Evolutionary conservation across 2,888 invertebrate genomes (phyloP).

Genomic region (Parascotia fuliginaria): DNA sequence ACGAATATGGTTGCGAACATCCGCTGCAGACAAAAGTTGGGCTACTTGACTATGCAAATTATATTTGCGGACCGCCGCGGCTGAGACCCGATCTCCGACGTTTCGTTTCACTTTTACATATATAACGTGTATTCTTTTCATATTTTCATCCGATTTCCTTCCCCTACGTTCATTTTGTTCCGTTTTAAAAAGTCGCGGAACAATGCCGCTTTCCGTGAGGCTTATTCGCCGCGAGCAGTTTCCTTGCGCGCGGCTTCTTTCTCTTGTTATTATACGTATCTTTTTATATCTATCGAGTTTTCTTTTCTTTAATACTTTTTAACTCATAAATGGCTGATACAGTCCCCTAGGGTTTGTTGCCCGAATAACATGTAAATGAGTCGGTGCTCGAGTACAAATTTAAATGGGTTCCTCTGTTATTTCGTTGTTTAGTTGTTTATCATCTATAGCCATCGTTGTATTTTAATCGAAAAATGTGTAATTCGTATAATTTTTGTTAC

Average conservation of each 20-base stretch:
- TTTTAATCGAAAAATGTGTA: slow-evolving; percentile 44
- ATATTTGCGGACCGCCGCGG: slow-evolving; percentile 85
- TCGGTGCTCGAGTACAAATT: slow-evolving; percentile 70
- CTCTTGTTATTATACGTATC: slow-evolving; percentile 80
- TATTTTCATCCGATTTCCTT: slow-evolving; percentile 86
- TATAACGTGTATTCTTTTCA: slow-evolving; percentile 84
- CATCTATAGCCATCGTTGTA: slow-evolving; percentile 47
- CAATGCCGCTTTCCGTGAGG: slow-evolving; percentile 81
- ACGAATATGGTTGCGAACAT: slow-evolving; percentile 84
- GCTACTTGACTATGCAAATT: slow-evolving; percentile 86
- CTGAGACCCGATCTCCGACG: slow-evolving; percentile 81
- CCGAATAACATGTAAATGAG: slow-evolving; percentile 85
- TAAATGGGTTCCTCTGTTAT: slow-evolving; percentile 68
- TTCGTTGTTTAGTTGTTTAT: slow-evolving; percentile 57
- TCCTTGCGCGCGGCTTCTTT: slow-evolving; percentile 79
- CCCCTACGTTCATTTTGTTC: slow-evolving; percentile 82
- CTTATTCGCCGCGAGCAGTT: slow-evolving; percentile 82
- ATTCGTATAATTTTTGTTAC: slow-evolving; percentile 42
- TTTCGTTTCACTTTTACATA: slow-evolving; percentile 83
- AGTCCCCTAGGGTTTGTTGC: slow-evolving; percentile 81
- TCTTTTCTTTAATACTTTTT: slow-evolving; percentile 84
- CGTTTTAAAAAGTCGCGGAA: slow-evolving; percentile 83
- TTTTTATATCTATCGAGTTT: slow-evolving; percentile 81
- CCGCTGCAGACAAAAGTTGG: slow-evolving; percentile 84
- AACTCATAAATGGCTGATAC: slow-evolving; percentile 84